These are phyloP conservation scores for Hydra vulgaris DNA, from an alignment of 30 jellyfish, hydroid and myxozoan species.

Conservation along the genomic window DNA sequence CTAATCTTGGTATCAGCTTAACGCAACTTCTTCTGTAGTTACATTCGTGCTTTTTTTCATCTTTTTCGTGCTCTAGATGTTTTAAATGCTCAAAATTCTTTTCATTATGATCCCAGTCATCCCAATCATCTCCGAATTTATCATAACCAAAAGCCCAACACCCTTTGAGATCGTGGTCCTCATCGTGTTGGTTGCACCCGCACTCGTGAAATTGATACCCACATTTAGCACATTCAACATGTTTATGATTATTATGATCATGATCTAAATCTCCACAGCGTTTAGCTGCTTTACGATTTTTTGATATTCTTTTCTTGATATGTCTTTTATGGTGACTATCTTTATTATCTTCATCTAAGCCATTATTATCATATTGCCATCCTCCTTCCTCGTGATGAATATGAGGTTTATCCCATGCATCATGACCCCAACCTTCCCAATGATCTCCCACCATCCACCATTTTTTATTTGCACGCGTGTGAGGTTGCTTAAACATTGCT, in stretches of 20 bases:
- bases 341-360: too few relatives aligned
- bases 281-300: slow-evolving; percentile 12
- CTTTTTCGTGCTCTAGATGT: slow-evolving; percentile 47
- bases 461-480: slow-evolving; percentile 36
- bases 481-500: slow-evolving; percentile 6
- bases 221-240: slow-evolving; percentile 25
- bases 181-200: slow-evolving; percentile 64
- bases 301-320: slow-evolving; percentile 28
- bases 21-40: slow-evolving; percentile 51
- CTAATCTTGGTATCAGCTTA: slow-evolving; percentile 19
- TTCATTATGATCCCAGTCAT: slow-evolving; percentile 97
- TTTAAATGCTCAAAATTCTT: slow-evolving; percentile 68
- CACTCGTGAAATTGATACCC: slow-evolving; percentile 93
- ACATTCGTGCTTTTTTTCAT: slow-evolving; percentile 46
- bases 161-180: slow-evolving; percentile 82
- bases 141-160: slow-evolving; percentile 95
- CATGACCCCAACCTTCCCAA: slow-evolving; percentile 97
- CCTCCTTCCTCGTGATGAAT: slow-evolving; percentile 88
- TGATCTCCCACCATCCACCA: slow-evolving; percentile 99
- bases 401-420: slow-evolving; percentile 94
- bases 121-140: slow-evolving; percentile 97
- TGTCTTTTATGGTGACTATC: slow-evolving; percentile 48
- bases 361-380: slow-evolving; percentile 91
- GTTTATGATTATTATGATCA: not conserved
- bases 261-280: slow-evolving; percentile 34